phyloP scores from a whole-genome alignment of 1,140 invertebrate genomes.

The Macrotrachela quadricornifera region DNA sequence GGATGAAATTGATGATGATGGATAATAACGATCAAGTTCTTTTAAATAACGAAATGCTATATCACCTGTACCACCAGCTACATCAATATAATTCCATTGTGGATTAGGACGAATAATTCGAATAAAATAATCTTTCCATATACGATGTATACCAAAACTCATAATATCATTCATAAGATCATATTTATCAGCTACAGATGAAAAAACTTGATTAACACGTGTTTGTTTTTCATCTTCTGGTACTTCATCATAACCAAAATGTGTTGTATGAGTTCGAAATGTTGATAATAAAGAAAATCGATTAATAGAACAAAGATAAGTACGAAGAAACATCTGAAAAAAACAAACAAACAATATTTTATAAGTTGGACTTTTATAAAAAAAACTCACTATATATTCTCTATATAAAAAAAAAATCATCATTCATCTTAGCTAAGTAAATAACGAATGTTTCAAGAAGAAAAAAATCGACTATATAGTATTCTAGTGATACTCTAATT shows the following conservation, averaged over 20 bases:
- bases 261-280: constrained; percentile 33
- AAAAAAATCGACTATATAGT: too few relatives aligned
- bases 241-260: constrained; percentile 69
- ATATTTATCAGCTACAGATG: constrained; percentile 76
- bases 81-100: constrained; percentile 63
- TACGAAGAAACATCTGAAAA: too few relatives aligned
- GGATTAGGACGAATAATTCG: constrained; percentile 48
- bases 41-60: constrained; percentile 31
- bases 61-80: constrained; percentile 74
- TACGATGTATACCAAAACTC: constrained; percentile 73
- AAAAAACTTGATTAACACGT: constrained; percentile 73
- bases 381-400: too few relatives aligned
- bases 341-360: too few relatives aligned
- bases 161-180: constrained; percentile 96
- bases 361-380: too few relatives aligned
- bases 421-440: too few relatives aligned
- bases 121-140: constrained; percentile 92
- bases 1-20: too few relatives aligned
- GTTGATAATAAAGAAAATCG: too few relatives aligned
- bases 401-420: too few relatives aligned
- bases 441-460: too few relatives aligned
- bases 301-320: too few relatives aligned
- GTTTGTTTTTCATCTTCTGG: constrained; percentile 54
- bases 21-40: background rate
- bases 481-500: too few relatives aligned